A percentile compares a stretch with the other conserved stretches of the same genome.
These are phyloP conservation scores for Podarcis cretensis DNA, from an alignment of 2,113 vertebrate genomes.

Conservation along the genomic window DNA sequence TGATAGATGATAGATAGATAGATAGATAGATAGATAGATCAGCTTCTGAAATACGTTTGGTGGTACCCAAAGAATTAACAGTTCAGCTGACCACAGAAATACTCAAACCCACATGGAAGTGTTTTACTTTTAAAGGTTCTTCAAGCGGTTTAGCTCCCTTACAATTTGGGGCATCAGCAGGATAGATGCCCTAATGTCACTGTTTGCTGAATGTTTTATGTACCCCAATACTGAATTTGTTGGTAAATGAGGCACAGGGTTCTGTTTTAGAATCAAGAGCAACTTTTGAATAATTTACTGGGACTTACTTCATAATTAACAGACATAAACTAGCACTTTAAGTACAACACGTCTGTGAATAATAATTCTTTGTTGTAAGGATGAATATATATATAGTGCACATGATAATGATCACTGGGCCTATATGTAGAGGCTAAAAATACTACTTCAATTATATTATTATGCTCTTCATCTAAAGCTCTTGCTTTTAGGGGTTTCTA, in stretches of 20 bases:
- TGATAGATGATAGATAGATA: too few relatives aligned
- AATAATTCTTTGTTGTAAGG: background rate
- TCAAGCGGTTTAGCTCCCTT: background rate
- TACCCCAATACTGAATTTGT: background rate
- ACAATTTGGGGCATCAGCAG: background rate
- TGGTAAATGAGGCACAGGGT: background rate
- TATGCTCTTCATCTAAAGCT: too few relatives aligned
- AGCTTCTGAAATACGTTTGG: too few relatives aligned
- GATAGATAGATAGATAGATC: too few relatives aligned
- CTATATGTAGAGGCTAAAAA: background rate
- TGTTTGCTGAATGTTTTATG: background rate
- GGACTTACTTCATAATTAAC: background rate
- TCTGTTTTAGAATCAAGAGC: background rate
- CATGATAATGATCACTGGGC: background rate
- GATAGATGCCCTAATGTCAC: background rate
- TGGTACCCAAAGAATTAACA: too few relatives aligned
- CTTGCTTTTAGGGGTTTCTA: too few relatives aligned
- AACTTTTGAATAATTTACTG: background rate
- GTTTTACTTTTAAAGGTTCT: background rate
- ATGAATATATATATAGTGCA: background rate
- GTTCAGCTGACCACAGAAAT: too few relatives aligned
- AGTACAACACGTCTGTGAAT: background rate
- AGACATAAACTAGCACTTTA: background rate
- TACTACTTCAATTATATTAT: background rate
- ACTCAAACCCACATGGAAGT: too few relatives aligned